Evolutionary conservation across 2,888 invertebrate species (phyloP).

Genomic region (Eupithecia exiguata): DNA sequence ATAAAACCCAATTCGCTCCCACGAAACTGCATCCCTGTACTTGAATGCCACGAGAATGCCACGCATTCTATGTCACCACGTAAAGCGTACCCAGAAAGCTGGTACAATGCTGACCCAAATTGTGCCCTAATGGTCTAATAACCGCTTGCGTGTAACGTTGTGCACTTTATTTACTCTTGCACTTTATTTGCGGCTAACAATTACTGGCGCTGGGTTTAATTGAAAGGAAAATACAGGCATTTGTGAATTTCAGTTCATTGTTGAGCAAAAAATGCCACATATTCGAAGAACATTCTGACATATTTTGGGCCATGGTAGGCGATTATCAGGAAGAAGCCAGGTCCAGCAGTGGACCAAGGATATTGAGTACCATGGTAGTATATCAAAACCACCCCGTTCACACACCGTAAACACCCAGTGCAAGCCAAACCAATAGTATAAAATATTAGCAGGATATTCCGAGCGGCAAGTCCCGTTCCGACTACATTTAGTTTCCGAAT

Average conservation of each 20-base stretch:
- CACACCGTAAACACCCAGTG: no score
- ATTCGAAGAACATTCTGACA: no score
- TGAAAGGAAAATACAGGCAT: slow-evolving; percentile 4
- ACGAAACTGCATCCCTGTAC: not conserved
- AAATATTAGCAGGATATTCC: slow-evolving; percentile 10
- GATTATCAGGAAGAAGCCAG: no score
- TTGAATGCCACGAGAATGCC: not conserved
- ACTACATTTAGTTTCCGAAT: slow-evolving; percentile 13
- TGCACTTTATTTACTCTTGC: not conserved
- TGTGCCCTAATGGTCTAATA: slow-evolving; percentile 19
- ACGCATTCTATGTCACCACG: slow-evolving; percentile 7
- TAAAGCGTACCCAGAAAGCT: slow-evolving; percentile 16
- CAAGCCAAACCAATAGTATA: slow-evolving; percentile 2
- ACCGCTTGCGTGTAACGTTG: slow-evolving; percentile 7
- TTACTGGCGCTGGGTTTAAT: not conserved
- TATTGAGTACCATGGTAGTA: no score
- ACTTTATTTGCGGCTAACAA: not conserved
- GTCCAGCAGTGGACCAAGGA: no score
- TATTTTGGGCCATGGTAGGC: no score
- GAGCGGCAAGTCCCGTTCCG: slow-evolving; percentile 4
- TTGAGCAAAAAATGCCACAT: no score
- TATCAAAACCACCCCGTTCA: no score
- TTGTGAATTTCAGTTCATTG: not conserved
- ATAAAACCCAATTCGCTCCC: not conserved
- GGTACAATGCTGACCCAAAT: slow-evolving; percentile 31